phyloP scores from a whole-genome alignment of 2,888 invertebrate genomes.

The Andrena trimmerana region DNA sequence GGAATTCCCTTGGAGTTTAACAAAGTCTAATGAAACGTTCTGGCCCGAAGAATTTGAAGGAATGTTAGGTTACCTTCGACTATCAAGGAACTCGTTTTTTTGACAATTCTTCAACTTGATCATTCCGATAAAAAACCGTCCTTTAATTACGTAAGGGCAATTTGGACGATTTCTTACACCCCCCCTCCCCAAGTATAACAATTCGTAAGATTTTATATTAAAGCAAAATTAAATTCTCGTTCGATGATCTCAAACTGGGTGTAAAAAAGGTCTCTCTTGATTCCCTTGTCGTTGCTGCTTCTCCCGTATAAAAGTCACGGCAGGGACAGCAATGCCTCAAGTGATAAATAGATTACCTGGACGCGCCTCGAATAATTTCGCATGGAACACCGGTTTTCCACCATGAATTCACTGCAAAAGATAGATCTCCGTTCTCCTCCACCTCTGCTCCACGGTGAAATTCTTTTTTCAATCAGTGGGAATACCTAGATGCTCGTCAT shows the following conservation, averaged over 20 bases:
- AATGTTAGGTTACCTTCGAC: no score
- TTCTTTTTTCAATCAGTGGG: neutral
- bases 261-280: neutral
- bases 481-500: neutral
- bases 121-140: no score
- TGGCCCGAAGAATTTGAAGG: neutral
- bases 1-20: neutral
- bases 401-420: constrained; percentile 1
- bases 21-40: neutral
- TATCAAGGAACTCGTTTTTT: no score
- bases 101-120: no score
- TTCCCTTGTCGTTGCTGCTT: constrained; percentile 15
- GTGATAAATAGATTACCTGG: constrained; percentile 61
- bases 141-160: no score
- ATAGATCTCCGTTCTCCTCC: neutral
- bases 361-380: constrained; percentile 58
- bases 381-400: constrained; percentile 6
- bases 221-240: constrained; percentile 23
- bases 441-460: neutral
- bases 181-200: no score
- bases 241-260: constrained; percentile 21
- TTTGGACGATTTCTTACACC: no score
- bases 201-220: no score
- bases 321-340: constrained; percentile 48
- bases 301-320: constrained; percentile 46